phyloP scores from a whole-genome alignment of 53 echinoderm and acorn worm genomes.

The Hippasteria phrygiana region DNA sequence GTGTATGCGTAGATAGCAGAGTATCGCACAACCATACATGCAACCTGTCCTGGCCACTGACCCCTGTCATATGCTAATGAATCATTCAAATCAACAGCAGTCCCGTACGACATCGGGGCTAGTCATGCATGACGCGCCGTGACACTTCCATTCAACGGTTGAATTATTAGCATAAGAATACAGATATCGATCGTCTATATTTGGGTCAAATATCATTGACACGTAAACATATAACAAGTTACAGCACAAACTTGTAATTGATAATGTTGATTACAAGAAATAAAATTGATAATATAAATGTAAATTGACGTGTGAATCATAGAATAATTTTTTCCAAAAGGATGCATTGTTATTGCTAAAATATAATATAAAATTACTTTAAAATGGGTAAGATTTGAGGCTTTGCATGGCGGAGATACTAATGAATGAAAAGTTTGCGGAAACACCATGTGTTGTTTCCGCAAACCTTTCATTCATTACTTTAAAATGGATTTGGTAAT shows the following conservation, averaged over 20 bases:
- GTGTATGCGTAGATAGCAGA: too few species aligned
- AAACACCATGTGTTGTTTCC: too few species aligned
- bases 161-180: conserved; percentile 20
- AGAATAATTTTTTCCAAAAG: too few species aligned
- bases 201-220: conserved; percentile 1
- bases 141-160: conserved; percentile 8
- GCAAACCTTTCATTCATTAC: too few species aligned
- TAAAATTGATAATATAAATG: too few species aligned
- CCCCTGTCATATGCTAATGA: conserved; percentile 22
- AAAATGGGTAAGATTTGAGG: neutral
- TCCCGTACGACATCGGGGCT: neutral
- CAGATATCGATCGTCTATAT: neutral
- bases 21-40: neutral
- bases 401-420: too few species aligned
- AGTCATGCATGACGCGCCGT: neutral
- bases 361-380: neutral
- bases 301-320: too few species aligned
- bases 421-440: too few species aligned
- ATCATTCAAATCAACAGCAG: neutral
- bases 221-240: neutral
- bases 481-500: too few species aligned
- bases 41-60: neutral
- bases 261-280: too few species aligned
- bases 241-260: too few species aligned
- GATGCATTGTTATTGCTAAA: too few species aligned